Base-by-base conservation (phyloP, 2,888 invertebrate genomes). In the Heliconius charithonia region DNA sequence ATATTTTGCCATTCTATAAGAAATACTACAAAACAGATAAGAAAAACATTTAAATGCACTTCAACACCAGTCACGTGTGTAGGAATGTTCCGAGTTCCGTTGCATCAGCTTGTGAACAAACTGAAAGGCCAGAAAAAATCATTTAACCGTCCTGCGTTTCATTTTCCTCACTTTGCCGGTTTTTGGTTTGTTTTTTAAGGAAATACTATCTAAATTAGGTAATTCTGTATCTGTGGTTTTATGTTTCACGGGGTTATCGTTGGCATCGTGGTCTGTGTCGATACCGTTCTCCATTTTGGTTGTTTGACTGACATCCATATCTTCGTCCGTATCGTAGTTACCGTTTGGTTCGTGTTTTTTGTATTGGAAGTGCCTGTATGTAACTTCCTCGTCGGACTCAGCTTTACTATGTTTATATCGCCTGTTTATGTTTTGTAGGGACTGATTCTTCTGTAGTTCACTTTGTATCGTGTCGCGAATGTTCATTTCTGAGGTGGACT, bases 51-150 rank as follows among this genome's bases (percentile, higher is more conserved):
- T 92, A 93, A 92, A 92, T 92, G 92, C 92, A 92, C 73, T 82
- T 85, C 77, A 84, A 87, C 90, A 92, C 92, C 92, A 87, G 85
- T 89, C 91, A 93, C 92, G 89, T 84, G 74, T 73, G 25, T 86
- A 86, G 91, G 92, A 91, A 92, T 91, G 92, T 89, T 89, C 85
- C 83, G 77, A 83, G 32, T 75, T 77, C 76, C 77, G 67, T 27
- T 75, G 74, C 72, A 75, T 88, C 88, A 94, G 86, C 85, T 93
- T 89, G 85, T 93, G 90, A 84, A 94, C 91, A 86, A 93, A 94
- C 87, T 91, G 92, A 83, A 92, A 90, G 84, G 92, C 92, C 79
- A 93, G 87, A 90, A 92, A 87, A 80, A 94, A 95, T 95, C 95
- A 95, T 94, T 95, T 95, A 79, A 92, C 91, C 83, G 93, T 93